Percentiles rank a stretch among this genome's conserved stretches.
Evolutionary conservation across 1,140 invertebrate genomes (phyloP).

Genomic region (Yoshiicerus persimilis): DNA sequence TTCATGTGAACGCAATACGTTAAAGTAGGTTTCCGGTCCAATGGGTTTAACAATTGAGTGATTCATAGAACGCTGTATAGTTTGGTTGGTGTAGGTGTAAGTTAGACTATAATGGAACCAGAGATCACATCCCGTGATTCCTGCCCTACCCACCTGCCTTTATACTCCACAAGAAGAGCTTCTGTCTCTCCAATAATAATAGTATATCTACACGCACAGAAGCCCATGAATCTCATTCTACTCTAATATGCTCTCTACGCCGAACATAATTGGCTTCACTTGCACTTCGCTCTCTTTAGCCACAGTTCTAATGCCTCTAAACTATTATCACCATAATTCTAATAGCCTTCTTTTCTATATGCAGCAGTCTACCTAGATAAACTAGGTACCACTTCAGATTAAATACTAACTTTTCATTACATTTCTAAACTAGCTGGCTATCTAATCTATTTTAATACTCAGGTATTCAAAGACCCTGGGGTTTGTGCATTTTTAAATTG

Average conservation of each 20-base stretch:
- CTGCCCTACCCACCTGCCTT: slow-evolving; percentile 27
- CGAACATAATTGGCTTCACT: background rate
- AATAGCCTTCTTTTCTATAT: no score
- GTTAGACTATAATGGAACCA: background rate
- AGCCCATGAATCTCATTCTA: background rate
- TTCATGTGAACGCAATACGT: background rate
- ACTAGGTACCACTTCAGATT: no score
- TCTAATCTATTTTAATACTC: no score
- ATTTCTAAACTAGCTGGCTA: no score
- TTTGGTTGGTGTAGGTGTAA: background rate
- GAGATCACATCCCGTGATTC: slow-evolving; percentile 28
- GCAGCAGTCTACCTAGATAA: no score
- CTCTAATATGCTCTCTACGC: background rate
- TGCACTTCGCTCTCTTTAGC: background rate
- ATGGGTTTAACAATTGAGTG: slow-evolving; percentile 6
- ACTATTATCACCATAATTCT: background rate
- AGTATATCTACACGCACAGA: background rate
- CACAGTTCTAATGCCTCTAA: background rate
- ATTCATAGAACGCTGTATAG: background rate
- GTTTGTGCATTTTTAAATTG: no score
- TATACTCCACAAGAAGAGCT: background rate
- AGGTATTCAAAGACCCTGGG: no score
- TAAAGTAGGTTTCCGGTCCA: slow-evolving; percentile 10
- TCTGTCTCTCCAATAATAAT: background rate
- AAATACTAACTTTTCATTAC: no score